phyloP scores from a whole-genome alignment of 2,797 vertebrate species.

The Paguma larvata region DNA sequence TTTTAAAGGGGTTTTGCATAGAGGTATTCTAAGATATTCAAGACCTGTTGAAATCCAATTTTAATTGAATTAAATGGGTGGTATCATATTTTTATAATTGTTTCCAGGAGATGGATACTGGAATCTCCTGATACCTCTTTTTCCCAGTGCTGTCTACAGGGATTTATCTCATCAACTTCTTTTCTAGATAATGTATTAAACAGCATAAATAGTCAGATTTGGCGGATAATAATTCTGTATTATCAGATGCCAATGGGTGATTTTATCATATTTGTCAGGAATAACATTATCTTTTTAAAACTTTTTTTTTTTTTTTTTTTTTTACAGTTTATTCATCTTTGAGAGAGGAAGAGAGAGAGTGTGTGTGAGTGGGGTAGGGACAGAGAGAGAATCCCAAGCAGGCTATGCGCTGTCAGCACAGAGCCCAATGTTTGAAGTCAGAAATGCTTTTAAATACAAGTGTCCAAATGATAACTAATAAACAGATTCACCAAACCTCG shows the following conservation, averaged over 20 bases:
- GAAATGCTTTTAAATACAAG: constrained; percentile 68
- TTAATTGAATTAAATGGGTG: constrained; percentile 81
- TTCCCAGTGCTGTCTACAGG: constrained; percentile 71
- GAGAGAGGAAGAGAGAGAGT: too few species aligned
- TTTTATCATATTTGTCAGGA: constrained; percentile 43
- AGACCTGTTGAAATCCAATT: constrained; percentile 74
- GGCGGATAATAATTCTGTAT: constrained; percentile 51
- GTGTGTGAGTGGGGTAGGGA: too few species aligned
- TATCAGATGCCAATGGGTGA: constrained; percentile 68
- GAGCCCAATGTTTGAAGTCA: constrained; percentile 51
- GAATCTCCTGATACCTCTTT: constrained; percentile 78
- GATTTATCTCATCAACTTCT: constrained; percentile 85
- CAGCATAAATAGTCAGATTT: constrained; percentile 77
- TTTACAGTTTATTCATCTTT: too few species aligned
- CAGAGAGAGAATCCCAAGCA: too few species aligned
- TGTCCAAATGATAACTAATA: constrained; percentile 30
- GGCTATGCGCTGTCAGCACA: too few species aligned
- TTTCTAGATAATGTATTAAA: constrained; percentile 71
- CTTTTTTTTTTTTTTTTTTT: too few species aligned
- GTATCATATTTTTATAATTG: constrained; percentile 86
- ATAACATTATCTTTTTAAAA: constrained; percentile 42
- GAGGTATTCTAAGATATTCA: constrained; percentile 76
- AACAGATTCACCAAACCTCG: not conserved
- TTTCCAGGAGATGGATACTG: constrained; percentile 83
- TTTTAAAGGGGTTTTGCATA: constrained; percentile 74